Evolutionary conservation across 2,888 invertebrate species (phyloP).

Genomic region (Caenorhabditis panamensis): DNA sequence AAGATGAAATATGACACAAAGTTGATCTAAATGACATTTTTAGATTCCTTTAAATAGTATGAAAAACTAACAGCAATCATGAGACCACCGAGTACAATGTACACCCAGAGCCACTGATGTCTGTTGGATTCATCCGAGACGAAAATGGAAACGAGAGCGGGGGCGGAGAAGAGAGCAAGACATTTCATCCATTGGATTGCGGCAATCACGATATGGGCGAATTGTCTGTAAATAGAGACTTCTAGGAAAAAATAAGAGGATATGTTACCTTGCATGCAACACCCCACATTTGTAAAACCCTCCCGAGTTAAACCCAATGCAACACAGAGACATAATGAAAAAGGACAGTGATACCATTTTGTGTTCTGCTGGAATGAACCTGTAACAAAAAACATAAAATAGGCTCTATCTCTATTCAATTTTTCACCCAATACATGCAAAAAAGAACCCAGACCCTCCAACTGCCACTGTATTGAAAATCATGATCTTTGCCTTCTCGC

Average conservation of each 20-base stretch:
- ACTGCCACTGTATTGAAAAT: constrained; percentile 61
- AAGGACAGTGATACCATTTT: constrained; percentile 33
- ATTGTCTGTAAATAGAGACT: constrained; percentile 50
- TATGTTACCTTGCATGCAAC: constrained; percentile 48
- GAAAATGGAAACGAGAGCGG: constrained; percentile 70
- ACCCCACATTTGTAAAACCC: constrained; percentile 53
- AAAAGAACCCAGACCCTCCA: constrained; percentile 50
- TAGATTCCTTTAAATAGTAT: neutral
- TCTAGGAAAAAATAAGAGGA: no score
- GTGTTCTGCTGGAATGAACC: constrained; percentile 57
- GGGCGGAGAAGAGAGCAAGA: constrained; percentile 71
- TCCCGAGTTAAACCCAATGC: constrained; percentile 44
- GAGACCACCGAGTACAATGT: constrained; percentile 34
- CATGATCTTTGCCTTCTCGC: constrained; percentile 51
- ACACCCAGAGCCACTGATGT: constrained; percentile 56
- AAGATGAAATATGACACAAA: constrained; percentile 64
- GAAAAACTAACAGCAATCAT: constrained; percentile 42
- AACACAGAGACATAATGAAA: constrained; percentile 44
- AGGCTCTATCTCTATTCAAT: no score
- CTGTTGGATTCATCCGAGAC: constrained; percentile 63
- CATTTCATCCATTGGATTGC: constrained; percentile 74
- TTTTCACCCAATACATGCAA: constrained; percentile 52
- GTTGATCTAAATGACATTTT: constrained; percentile 57
- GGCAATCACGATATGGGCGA: constrained; percentile 70
- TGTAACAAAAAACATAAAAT: constrained; percentile 1